A percentile compares a stretch with the other conserved stretches of the same genome.
Conservation (phyloP, 2,888 invertebrate species). For the Trachelus tabidus region DNA sequence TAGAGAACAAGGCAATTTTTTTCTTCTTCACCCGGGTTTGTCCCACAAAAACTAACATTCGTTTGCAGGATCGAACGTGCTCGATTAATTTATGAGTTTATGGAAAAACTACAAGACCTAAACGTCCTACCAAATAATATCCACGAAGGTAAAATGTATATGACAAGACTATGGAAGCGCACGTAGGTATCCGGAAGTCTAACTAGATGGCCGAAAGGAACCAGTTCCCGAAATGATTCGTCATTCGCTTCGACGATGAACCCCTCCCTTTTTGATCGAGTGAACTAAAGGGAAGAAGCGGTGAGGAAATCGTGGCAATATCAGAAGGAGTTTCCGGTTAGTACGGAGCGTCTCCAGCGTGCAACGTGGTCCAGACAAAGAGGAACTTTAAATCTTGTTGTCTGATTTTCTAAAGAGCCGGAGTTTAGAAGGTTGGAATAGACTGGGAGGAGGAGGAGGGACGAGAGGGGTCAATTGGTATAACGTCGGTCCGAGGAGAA, state of each 20-base stretch:
- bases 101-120: background rate
- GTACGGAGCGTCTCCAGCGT: background rate
- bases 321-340: background rate
- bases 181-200: background rate
- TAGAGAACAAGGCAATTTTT: background rate
- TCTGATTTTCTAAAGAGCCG: background rate
- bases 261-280: background rate
- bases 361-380: background rate
- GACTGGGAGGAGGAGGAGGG: conserved; percentile 15
- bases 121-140: background rate
- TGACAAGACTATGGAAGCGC: background rate
- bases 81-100: background rate
- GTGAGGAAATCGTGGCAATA: background rate
- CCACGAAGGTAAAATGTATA: no score
- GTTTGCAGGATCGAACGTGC: background rate
- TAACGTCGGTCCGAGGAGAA: conserved; percentile 28
- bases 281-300: background rate
- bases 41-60: background rate
- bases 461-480: background rate
- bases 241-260: background rate
- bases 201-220: background rate
- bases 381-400: background rate
- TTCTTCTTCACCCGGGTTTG: background rate
- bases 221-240: background rate
- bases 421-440: background rate